Evolutionary conservation across 2,797 vertebrate species (phyloP).

Genomic region (Labroides dimidiatus): DNA sequence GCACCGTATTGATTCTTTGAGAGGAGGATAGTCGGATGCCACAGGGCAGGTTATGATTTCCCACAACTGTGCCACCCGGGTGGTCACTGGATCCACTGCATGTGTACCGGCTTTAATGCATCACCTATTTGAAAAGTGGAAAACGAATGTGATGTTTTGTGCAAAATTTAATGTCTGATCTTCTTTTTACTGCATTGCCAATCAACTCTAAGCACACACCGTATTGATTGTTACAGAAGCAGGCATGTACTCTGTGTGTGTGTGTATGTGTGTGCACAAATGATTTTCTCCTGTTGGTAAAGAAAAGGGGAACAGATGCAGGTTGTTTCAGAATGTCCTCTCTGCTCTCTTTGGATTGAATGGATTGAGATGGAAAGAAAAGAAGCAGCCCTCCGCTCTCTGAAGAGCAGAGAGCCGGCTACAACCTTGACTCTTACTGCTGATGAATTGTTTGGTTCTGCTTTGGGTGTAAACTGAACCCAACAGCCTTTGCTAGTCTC

Average conservation of each 20-base stretch:
- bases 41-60: conserved; percentile 42
- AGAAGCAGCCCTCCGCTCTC: neutral
- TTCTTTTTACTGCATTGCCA: neutral
- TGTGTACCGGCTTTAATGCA: neutral
- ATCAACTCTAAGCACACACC: conserved; percentile 15
- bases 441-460: conserved; percentile 20
- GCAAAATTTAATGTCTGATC: neutral
- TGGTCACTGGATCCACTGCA: conserved; percentile 35
- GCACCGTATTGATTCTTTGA: conserved; percentile 62
- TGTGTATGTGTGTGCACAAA: neutral
- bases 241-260: neutral
- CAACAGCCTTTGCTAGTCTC: conserved; percentile 3
- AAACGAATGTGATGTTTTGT: conserved; percentile 2
- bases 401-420: conserved; percentile 1
- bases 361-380: conserved; percentile 4
- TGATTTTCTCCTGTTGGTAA: conserved; percentile 5
- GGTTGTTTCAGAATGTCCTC: neutral
- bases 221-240: conserved; percentile 1
- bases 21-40: conserved; percentile 44
- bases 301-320: neutral
- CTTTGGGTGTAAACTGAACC: neutral
- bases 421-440: conserved; percentile 34
- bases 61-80: conserved; percentile 20
- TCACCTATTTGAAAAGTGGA: neutral
- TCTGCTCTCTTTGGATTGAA: neutral